Evolutionary conservation across 2,797 vertebrate species (phyloP), one percentile per base, ranked within the genome.

Genomic region (Clarias fuscus): DNA sequence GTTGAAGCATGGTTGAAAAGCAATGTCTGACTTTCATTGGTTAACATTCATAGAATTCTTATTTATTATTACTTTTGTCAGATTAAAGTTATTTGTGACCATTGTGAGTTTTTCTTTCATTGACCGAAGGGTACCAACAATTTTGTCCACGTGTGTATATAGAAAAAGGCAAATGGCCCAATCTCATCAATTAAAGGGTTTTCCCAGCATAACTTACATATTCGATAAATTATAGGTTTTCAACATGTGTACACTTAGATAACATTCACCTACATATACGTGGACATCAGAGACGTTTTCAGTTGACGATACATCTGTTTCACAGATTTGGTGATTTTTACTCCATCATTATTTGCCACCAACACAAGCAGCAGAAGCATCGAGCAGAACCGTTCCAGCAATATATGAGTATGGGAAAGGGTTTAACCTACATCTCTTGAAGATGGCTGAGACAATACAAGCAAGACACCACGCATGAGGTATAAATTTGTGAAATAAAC

Each of bases 211-310:
- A 77, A 18, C 56, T 59, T 18, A 61, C 56, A 77, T 3, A 53
- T 58, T 30, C 37, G 30, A 62, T 79, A 79, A 79, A 80, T 64
- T 11, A 43, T 64, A 24, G 27, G 14, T 79, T 33, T 80, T n/a
- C 27, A 7, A 27, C 78, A 64, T n/a, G 14, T 64, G 37, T 22
- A 43, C 59, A 77, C 15, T 79, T 40, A 13, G 14, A 79, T 79
- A 62, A 79, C 58, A 62, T 40, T 37, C 22, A 80, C 33, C 78
- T 80, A 37, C n/a, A 53, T 80, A 37, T 10, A 64, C 78, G 40
- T n/a, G 5, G 11, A 79, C 18, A 80, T 15, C 59, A 17, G 7
- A 43, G 33, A 43, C 22, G 15, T 62, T 33, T n/a, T 43, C 3
- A 64, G 24, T 18, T 64, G 33, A 64, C 20, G 61, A 24, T 18